A percentile compares a stretch with the other conserved stretches of the same genome.
These are phyloP conservation scores for Lates japonicus DNA, from an alignment of 2,797 vertebrate species.

Conservation along the genomic window DNA sequence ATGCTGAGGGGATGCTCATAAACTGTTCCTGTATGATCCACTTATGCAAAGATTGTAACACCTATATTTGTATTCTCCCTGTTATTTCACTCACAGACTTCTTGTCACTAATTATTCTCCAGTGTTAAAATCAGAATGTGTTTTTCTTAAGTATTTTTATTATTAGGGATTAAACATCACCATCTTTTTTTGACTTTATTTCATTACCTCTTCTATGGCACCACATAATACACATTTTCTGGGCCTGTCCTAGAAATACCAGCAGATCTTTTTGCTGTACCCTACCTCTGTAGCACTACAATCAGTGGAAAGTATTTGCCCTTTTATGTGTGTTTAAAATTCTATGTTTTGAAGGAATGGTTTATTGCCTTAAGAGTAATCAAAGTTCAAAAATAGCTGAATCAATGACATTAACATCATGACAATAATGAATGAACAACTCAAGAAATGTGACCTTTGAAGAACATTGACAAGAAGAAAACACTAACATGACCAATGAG, in stretches of 20 bases:
- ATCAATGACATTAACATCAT: neutral
- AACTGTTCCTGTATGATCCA: neutral
- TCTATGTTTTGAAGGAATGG: no score
- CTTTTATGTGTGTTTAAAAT: no score
- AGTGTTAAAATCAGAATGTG: neutral
- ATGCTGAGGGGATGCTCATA: neutral
- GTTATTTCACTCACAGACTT: neutral
- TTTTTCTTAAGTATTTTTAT: neutral
- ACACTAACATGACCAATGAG: neutral
- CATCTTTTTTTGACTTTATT: no score
- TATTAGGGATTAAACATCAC: neutral
- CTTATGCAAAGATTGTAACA: neutral
- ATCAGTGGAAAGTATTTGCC: neutral
- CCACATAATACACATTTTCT: neutral
- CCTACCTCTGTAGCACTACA: neutral
- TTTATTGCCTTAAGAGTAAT: neutral
- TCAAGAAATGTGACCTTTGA: neutral
- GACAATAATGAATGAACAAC: neutral
- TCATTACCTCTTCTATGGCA: no score
- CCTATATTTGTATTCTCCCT: neutral
- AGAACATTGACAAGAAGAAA: neutral
- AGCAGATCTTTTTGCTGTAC: neutral
- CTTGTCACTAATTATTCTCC: neutral
- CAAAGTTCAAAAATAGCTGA: neutral
- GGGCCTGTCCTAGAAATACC: neutral